These are phyloP conservation scores for Micropterix aruncella DNA, from an alignment of 2,888 invertebrate species.

Conservation along the genomic window DNA sequence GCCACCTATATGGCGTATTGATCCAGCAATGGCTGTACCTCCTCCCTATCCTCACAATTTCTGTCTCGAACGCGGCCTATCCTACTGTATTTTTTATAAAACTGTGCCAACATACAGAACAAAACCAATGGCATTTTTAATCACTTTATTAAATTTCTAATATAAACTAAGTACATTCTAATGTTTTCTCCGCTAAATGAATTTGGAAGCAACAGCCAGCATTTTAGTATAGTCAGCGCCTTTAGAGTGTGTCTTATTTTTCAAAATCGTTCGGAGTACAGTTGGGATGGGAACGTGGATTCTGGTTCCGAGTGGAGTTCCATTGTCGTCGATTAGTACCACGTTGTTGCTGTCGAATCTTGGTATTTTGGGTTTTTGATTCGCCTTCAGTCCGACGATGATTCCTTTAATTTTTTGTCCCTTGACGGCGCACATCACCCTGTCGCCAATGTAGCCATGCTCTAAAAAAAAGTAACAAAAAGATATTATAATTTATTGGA, in stretches of 20 bases:
- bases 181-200: no score
- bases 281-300: constrained; percentile 94
- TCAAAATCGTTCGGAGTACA: constrained; percentile 67
- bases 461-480: constrained; percentile 17
- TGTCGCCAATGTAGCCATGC: constrained; percentile 57
- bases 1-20: no score
- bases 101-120: no score
- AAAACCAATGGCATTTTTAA: no score
- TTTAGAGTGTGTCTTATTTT: constrained; percentile 65
- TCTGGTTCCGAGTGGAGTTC: constrained; percentile 87
- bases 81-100: no score
- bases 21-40: no score
- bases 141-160: no score
- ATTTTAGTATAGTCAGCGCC: constrained; percentile 88
- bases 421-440: constrained; percentile 83
- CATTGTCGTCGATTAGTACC: constrained; percentile 89
- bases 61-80: no score
- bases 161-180: no score
- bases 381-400: constrained; percentile 75
- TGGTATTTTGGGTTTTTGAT: constrained; percentile 68
- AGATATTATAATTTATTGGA: background rate
- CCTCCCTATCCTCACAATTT: no score
- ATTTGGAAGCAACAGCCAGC: constrained; percentile 76
- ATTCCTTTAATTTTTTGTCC: constrained; percentile 92
- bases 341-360: constrained; percentile 93